Conservation (phyloP, 2,797 vertebrate species). For the Phylloscopus collybita region DNA sequence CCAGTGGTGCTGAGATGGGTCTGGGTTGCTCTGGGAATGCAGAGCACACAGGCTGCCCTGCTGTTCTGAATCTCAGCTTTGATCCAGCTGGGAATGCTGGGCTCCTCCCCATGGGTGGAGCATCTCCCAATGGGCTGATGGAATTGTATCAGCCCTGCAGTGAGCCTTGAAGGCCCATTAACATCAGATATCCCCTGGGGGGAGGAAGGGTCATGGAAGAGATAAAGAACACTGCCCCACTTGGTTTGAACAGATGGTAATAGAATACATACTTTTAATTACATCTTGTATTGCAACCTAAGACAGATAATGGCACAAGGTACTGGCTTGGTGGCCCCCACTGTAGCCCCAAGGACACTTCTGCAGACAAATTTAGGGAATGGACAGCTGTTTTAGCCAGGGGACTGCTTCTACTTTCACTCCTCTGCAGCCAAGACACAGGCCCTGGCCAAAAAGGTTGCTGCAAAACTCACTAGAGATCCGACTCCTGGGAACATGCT, state of each 20-base stretch:
- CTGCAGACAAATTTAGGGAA: neutral
- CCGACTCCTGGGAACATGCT: constrained; percentile 34
- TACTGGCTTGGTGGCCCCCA: neutral
- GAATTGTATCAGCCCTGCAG: neutral
- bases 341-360: neutral
- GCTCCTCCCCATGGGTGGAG: neutral
- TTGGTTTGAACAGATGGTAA: neutral
- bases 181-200: neutral
- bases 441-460: constrained; percentile 24
- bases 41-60: neutral
- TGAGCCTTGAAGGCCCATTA: neutral
- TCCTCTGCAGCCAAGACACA: constrained; percentile 17
- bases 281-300: neutral
- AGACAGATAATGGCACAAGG: neutral
- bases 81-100: neutral
- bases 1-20: neutral
- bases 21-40: neutral
- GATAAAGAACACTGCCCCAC: neutral
- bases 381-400: neutral
- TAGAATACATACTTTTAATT: neutral
- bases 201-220: neutral
- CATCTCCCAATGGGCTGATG: neutral
- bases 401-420: neutral
- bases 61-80: neutral
- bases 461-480: constrained; percentile 15